Percentiles rank a stretch among this genome's conserved stretches.
These are phyloP conservation scores for Trichonephila inaurata DNA, from an alignment of 1,140 invertebrate genomes.

Conservation along the genomic window DNA sequence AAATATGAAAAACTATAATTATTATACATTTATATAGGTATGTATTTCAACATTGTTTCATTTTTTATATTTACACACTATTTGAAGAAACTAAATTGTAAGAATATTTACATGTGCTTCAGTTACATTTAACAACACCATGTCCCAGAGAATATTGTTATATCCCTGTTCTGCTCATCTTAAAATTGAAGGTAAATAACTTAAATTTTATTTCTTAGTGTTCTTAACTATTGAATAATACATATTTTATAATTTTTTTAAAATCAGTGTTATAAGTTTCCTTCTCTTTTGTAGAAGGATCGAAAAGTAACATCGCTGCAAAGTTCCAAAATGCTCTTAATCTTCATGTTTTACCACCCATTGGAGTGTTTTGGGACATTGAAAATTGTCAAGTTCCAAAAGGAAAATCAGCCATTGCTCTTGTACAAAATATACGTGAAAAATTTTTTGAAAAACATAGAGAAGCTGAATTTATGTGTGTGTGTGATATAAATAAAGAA, in stretches of 20 bases:
- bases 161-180: not conserved
- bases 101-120: no score
- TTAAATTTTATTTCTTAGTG: not conserved
- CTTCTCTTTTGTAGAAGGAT: constrained; percentile 47
- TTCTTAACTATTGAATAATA: not conserved
- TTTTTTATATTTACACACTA: no score
- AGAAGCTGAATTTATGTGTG: constrained; percentile 93
- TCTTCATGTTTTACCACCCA: constrained; percentile 83
- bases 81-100: no score
- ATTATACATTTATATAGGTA: no score
- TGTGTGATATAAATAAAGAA: constrained; percentile 89
- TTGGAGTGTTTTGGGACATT: constrained; percentile 96
- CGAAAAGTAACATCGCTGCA: constrained; percentile 75
- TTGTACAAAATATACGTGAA: constrained; percentile 89
- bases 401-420: constrained; percentile 88
- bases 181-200: not conserved
- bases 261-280: not conserved
- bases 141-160: not conserved
- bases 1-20: no score
- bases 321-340: constrained; percentile 74
- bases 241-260: not conserved
- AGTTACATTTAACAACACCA: not conserved
- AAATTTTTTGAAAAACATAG: constrained; percentile 88
- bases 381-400: constrained; percentile 93
- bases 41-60: no score